These are phyloP conservation scores for Hetaerina titia DNA, from an alignment of 2,888 invertebrate species.

Conservation along the genomic window DNA sequence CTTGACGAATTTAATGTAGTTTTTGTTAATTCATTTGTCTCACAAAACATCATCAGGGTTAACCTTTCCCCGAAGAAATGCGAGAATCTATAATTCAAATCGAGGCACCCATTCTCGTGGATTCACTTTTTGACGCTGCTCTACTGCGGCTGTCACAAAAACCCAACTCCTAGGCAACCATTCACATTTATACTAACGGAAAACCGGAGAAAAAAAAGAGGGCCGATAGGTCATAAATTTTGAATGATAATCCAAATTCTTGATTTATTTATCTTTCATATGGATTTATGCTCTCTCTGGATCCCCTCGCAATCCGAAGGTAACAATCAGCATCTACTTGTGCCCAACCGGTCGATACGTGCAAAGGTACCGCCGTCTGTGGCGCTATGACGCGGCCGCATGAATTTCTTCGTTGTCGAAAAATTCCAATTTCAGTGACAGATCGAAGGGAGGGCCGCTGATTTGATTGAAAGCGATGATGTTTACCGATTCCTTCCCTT, in stretches of 20 bases:
- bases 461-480: conserved; percentile 15
- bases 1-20: too few species aligned
- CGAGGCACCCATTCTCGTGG: too few species aligned
- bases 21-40: too few species aligned
- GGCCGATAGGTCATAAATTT: not conserved
- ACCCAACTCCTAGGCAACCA: not conserved
- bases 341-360: not conserved
- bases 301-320: not conserved
- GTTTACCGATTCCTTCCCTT: not conserved
- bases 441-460: not conserved
- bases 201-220: not conserved
- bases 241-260: not conserved
- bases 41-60: too few species aligned
- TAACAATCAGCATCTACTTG: not conserved
- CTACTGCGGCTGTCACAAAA: too few species aligned
- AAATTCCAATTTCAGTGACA: not conserved
- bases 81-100: too few species aligned
- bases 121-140: too few species aligned
- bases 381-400: not conserved
- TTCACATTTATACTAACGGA: not conserved
- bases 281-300: not conserved
- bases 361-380: not conserved
- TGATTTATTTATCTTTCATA: not conserved
- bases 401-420: not conserved
- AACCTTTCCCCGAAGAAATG: too few species aligned